These are phyloP conservation scores for Hyla sarda DNA, from an alignment of 2,113 vertebrate species.

Conservation along the genomic window DNA sequence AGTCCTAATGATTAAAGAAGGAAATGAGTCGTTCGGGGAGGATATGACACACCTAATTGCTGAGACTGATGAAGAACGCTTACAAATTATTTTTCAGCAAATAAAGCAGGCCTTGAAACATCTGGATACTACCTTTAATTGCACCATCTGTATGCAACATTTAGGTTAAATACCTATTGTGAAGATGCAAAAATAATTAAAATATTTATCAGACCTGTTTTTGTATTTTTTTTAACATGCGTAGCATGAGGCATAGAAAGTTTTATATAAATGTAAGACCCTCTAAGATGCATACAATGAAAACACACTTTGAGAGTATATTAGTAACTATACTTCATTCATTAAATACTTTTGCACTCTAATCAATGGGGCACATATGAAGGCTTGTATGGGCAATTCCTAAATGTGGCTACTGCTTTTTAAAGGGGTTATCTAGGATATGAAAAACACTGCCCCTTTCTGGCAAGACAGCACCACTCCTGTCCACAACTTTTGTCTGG, in stretches of 20 bases:
- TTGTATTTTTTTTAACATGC: no score
- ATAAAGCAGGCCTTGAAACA: constrained; percentile 33
- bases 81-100: constrained; percentile 20
- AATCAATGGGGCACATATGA: no score
- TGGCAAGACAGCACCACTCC: no score
- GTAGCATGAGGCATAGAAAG: background rate
- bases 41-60: constrained; percentile 35
- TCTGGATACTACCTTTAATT: constrained; percentile 64
- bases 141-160: constrained; percentile 50
- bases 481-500: no score
- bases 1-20: constrained; percentile 16
- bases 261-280: background rate
- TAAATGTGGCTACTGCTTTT: no score
- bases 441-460: no score
- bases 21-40: constrained; percentile 33
- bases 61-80: constrained; percentile 39
- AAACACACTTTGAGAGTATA: no score
- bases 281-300: no score
- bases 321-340: no score
- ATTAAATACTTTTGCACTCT: no score
- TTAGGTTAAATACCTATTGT: constrained; percentile 1
- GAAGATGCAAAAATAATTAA: background rate
- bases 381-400: no score
- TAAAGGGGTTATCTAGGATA: no score
- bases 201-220: background rate